These are phyloP conservation scores for Sarcophaga rosellei DNA, from an alignment of 2,888 invertebrate genomes.

Conservation along the genomic window DNA sequence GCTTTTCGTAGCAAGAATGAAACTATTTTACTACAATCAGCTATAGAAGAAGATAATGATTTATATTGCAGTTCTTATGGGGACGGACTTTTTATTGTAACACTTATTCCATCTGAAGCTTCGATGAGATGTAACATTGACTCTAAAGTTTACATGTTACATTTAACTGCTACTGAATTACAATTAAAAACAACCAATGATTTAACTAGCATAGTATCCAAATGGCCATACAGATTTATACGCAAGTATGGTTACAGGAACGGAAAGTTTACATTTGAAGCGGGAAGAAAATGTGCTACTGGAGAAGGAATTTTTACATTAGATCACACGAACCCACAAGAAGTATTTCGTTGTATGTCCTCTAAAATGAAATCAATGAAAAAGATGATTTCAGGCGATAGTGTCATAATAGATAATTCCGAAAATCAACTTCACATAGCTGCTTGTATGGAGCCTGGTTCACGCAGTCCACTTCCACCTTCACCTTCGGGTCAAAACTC, in stretches of 20 bases:
- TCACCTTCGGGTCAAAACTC: slow-evolving; percentile 82
- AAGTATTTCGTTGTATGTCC: slow-evolving; percentile 90
- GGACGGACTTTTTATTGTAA: slow-evolving; percentile 90
- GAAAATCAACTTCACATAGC: slow-evolving; percentile 89
- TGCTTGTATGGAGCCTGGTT: slow-evolving; percentile 90
- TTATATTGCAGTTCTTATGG: slow-evolving; percentile 91
- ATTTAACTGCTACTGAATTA: slow-evolving; percentile 88
- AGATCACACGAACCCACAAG: slow-evolving; percentile 91
- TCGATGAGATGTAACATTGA: slow-evolving; percentile 89
- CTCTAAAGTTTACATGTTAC: slow-evolving; percentile 86
- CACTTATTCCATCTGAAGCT: slow-evolving; percentile 89
- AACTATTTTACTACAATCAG: slow-evolving; percentile 77
- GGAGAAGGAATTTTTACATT: slow-evolving; percentile 92
- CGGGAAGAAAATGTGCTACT: slow-evolving; percentile 92
- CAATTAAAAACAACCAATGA: slow-evolving; percentile 86
- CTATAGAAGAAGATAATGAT: slow-evolving; percentile 92
- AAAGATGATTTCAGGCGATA: slow-evolving; percentile 88
- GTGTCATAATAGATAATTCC: slow-evolving; percentile 85
- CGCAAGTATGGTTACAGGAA: slow-evolving; percentile 92
- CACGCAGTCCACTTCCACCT: slow-evolving; percentile 89
- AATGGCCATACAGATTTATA: slow-evolving; percentile 93
- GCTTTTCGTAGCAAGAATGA: slow-evolving; percentile 88
- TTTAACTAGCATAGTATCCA: slow-evolving; percentile 84
- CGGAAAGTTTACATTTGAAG: slow-evolving; percentile 93
- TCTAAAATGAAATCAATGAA: slow-evolving; percentile 94